These are phyloP conservation scores for Proterorhinus semilunaris DNA, from an alignment of 2,113 vertebrate species.

Conservation along the genomic window DNA sequence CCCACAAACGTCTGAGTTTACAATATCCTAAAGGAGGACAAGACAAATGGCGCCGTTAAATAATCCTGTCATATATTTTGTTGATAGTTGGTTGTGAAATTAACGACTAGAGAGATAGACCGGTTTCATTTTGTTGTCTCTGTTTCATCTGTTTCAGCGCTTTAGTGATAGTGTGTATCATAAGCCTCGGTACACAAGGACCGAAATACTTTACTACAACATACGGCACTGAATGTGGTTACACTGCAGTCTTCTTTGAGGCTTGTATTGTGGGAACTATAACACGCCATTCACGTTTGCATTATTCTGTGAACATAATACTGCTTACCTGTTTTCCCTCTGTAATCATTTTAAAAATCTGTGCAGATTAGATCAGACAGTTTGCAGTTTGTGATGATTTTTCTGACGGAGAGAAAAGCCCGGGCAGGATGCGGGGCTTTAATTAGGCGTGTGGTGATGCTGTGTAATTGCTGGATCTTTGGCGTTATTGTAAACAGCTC, in stretches of 20 bases:
- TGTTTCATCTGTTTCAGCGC: too few relatives aligned
- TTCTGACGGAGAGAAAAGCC: conserved; percentile 51
- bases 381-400: conserved; percentile 60
- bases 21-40: too few relatives aligned
- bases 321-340: background rate
- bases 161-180: too few relatives aligned
- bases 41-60: too few relatives aligned
- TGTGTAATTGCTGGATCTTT: conserved; percentile 43
- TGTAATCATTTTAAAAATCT: conserved; percentile 18
- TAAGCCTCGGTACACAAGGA: background rate
- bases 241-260: background rate
- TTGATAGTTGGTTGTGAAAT: too few relatives aligned
- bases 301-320: background rate
- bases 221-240: background rate
- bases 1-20: too few relatives aligned
- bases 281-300: background rate
- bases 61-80: too few relatives aligned
- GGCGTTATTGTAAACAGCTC: conserved; percentile 22
- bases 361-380: conserved; percentile 41
- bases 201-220: background rate
- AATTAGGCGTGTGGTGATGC: conserved; percentile 59
- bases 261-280: background rate
- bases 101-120: too few relatives aligned
- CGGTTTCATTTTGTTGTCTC: too few relatives aligned
- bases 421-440: conserved; percentile 50